Evolutionary conservation across 2,797 vertebrate species (phyloP).

Genomic region (Setipinna tenuifilis): DNA sequence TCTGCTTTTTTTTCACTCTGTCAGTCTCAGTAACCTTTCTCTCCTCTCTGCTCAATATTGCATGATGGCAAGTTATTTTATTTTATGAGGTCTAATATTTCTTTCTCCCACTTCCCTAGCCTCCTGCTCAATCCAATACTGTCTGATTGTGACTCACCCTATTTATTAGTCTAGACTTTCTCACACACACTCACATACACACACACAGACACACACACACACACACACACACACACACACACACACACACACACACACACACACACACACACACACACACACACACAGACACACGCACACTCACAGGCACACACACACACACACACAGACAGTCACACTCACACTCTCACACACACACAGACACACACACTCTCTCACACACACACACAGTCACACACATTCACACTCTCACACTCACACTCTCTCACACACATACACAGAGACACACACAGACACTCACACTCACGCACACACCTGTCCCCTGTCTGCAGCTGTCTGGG

Average conservation of each 20-base stretch:
- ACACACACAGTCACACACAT: no score
- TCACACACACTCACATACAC: background rate
- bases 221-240: no score
- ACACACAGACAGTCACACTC: slow-evolving; percentile 3
- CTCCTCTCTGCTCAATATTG: background rate
- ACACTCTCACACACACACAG: background rate
- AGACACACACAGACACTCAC: background rate
- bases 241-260: background rate
- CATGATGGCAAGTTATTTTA: slow-evolving; percentile 17
- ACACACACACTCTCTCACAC: background rate
- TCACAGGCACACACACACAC: background rate
- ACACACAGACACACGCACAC: slow-evolving; percentile 1
- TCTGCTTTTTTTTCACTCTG: background rate
- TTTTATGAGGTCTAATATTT: slow-evolving; percentile 14
- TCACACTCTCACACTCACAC: background rate
- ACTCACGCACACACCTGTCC: slow-evolving; percentile 19
- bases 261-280: background rate
- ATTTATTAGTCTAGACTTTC: background rate
- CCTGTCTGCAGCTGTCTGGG: slow-evolving; percentile 22
- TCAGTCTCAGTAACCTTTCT: background rate
- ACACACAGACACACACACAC: background rate
- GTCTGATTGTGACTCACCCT: slow-evolving; percentile 19
- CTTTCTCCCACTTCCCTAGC: slow-evolving; percentile 29
- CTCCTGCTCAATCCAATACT: slow-evolving; percentile 17
- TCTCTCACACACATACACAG: background rate